Base-by-base conservation (phyloP, 2,797 vertebrate species). In the Gallirallus australis region DNA sequence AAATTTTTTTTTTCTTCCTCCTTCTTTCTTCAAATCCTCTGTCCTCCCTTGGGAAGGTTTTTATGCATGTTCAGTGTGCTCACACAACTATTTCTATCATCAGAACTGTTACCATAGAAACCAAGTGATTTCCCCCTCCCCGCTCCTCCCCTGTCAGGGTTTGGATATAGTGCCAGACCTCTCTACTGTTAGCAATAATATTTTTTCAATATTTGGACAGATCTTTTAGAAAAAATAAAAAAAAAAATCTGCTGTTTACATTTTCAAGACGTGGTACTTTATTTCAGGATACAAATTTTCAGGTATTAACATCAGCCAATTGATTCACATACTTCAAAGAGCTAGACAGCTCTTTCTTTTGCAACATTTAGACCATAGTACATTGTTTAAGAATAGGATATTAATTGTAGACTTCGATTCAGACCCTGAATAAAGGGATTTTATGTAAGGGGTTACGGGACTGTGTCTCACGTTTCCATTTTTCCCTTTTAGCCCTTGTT, bases 41-140 rank as follows among this genome's bases (percentile, higher is more conserved):
- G 94, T 72, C 90, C 91, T 97, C 98, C 98, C 98, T 97, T 93
- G 93, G 97, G 98, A 98, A 98, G 95, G 96, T 77, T 96, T 98
- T 98, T 97, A 78, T 94, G 96, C 98, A 97, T 73, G 95, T 98
- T 98, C 97, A 98, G 97, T 98, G 97, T 97, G 98, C 96, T 98
- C 97, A 95, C 96, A 96, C 94, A 94, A 94, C 97, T 97, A 97
- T 96, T 98, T 97, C 97, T 97, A 96, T 97, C 95, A 97, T 97
- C 95, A 97, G 95, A 96, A 97, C 89, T 4, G 98, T 99, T 98
- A 54, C 98, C 98, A 98, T 98, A 97, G 98, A 97, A 98, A 99
- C 98, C 89, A 48, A 68, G 86, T 70, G 95, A 88, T 80, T 80
- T 12, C 56, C 76, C 86, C 20, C 21, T 19, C 28, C 87, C 48